Percentiles rank a stretch among this genome's conserved stretches.
Conservation (phyloP, 1,140 invertebrate species). For the Homarus americanus region DNA sequence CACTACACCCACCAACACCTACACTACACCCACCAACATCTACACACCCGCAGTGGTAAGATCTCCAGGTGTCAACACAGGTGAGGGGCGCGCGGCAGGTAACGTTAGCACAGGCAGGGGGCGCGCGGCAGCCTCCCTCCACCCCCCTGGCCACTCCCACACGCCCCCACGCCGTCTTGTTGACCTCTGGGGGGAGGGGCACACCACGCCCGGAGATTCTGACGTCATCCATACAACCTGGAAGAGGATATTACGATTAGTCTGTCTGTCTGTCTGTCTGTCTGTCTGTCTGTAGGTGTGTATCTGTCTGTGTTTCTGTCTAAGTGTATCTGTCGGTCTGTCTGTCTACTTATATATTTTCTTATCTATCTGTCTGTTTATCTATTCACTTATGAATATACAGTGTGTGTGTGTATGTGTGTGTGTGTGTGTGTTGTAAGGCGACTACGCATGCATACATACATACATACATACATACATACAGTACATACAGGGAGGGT, state of each 20-base stretch:
- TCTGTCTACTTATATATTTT: background rate
- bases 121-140: conserved; percentile 6
- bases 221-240: conserved; percentile 16
- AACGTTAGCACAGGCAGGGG: conserved; percentile 31
- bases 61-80: conserved; percentile 34
- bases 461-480: background rate
- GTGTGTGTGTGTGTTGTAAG: background rate
- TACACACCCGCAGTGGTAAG: conserved; percentile 39
- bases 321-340: too few relatives aligned
- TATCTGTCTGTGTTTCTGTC: background rate
- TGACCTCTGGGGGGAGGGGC: background rate
- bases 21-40: too few relatives aligned
- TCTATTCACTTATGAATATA: background rate
- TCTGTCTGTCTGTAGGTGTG: background rate
- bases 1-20: too few relatives aligned
- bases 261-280: background rate
- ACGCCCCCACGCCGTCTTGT: conserved; percentile 1
- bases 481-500: background rate
- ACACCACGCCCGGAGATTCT: background rate
- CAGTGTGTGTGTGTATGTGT: background rate
- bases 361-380: too few relatives aligned
- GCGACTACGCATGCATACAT: background rate
- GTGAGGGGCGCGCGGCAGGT: conserved; percentile 26
- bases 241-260: background rate
- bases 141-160: conserved; percentile 15